A percentile compares a stretch with the other conserved stretches of the same genome.
Evolutionary conservation across 2,797 vertebrate genomes (phyloP).

Genomic region (Spizella passerina): DNA sequence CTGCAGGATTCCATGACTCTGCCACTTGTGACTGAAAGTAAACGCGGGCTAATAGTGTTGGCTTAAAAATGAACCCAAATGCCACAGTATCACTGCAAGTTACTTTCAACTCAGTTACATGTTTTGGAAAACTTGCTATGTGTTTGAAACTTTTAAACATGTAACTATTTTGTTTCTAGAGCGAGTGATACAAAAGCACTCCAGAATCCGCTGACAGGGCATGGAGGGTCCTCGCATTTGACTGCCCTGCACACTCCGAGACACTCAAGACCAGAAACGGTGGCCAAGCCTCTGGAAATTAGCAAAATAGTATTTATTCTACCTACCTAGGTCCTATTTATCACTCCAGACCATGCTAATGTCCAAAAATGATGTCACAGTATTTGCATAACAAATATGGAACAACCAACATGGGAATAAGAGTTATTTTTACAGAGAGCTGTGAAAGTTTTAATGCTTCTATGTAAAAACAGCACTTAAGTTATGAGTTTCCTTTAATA

Average conservation of each 20-base stretch:
- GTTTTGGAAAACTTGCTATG: background rate
- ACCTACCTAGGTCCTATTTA: background rate
- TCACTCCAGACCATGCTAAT: background rate
- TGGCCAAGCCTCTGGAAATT: background rate
- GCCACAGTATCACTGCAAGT: background rate
- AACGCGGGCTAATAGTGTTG: rapidly evolving
- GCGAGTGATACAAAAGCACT: background rate
- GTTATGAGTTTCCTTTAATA: background rate
- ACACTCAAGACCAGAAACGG: background rate
- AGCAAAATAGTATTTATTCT: background rate
- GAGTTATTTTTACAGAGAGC: background rate
- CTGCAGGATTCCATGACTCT: background rate
- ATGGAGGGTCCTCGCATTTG: background rate
- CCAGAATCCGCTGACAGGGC: rapidly evolving
- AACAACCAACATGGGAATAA: background rate
- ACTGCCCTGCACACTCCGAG: rapidly evolving
- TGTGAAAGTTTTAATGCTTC: background rate
- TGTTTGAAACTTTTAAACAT: background rate
- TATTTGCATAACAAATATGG: constrained; percentile 40
- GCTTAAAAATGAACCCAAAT: rapidly evolving
- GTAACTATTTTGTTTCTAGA: background rate
- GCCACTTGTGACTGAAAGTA: background rate
- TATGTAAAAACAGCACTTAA: background rate
- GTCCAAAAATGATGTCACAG: background rate
- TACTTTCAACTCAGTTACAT: background rate